These are phyloP conservation scores for Amphimallon solstitiale DNA, from an alignment of 2,888 invertebrate species.

Conservation along the genomic window DNA sequence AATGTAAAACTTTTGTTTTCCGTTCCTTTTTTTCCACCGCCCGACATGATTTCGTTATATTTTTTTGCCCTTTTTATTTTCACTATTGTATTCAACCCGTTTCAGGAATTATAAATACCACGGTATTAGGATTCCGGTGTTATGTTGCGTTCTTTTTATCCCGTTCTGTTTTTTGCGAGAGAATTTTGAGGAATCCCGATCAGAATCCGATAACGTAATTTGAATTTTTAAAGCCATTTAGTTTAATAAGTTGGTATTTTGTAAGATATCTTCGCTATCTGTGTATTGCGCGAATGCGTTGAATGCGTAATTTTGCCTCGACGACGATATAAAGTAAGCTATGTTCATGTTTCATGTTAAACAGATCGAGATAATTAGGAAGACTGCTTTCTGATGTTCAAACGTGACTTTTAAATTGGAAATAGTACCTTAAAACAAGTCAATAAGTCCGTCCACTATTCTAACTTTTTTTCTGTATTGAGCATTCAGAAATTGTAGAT, in stretches of 20 bases:
- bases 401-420: no score
- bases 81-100: slow-evolving; percentile 56
- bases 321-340: no score
- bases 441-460: no score
- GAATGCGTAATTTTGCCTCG: no score
- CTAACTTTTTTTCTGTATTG: no score
- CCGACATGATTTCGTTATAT: slow-evolving; percentile 51
- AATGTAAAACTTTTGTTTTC: slow-evolving; percentile 53
- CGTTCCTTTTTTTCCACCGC: slow-evolving; percentile 48
- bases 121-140: slow-evolving; percentile 58
- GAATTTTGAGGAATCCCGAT: slow-evolving; percentile 47
- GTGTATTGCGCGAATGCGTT: background rate
- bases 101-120: slow-evolving; percentile 57
- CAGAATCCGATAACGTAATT: slow-evolving; percentile 48
- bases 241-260: slow-evolving; percentile 39
- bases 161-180: no score
- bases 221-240: slow-evolving; percentile 45
- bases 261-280: slow-evolving; percentile 6
- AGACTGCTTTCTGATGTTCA: no score
- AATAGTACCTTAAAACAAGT: no score
- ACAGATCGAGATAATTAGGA: no score
- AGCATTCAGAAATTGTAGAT: no score
- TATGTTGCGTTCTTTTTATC: slow-evolving; percentile 57
- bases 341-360: no score
- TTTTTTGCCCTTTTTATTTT: slow-evolving; percentile 46